A percentile compares a stretch with the other conserved stretches of the same genome.
Conservation (phyloP, 2,113 vertebrate species). For the Alosa alosa region DNA sequence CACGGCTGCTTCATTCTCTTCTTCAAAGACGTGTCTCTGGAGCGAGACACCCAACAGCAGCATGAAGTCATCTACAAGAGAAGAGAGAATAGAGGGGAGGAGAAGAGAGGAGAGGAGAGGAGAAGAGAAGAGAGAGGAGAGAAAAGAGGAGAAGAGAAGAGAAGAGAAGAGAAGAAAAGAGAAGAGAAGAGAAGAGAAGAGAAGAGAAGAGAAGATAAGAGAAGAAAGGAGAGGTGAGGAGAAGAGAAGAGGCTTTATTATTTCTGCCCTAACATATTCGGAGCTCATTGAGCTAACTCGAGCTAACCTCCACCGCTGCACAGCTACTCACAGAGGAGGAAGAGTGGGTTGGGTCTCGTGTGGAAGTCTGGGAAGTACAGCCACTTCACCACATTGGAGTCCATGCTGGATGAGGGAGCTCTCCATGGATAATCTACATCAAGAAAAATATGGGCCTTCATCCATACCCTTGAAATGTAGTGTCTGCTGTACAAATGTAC, state of each 20-base stretch:
- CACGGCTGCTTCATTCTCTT: conserved; percentile 90
- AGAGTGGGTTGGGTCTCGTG: conserved; percentile 81
- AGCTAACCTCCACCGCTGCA: conserved; percentile 42
- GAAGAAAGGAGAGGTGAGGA: neutral
- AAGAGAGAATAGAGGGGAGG: neutral
- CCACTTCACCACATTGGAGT: conserved; percentile 96
- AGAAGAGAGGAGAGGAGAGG: neutral
- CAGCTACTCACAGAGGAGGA: conserved; percentile 88
- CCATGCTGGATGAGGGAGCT: conserved; percentile 77
- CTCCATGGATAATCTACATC: conserved; percentile 94
- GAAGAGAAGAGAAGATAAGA: neutral
- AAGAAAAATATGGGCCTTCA: neutral
- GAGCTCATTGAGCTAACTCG: neutral
- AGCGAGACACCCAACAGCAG: conserved; percentile 91
- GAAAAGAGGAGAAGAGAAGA: neutral
- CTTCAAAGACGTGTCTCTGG: conserved; percentile 93
- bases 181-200: neutral
- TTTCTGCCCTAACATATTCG: neutral
- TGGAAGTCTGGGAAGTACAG: conserved; percentile 93
- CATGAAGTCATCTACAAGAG: conserved; percentile 88
- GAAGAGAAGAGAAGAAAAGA: neutral
- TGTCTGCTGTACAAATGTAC: too few species aligned
- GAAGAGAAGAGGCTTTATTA: neutral
- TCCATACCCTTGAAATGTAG: neutral
- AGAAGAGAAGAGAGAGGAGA: neutral